Evolutionary conservation across 2,797 vertebrate genomes (phyloP), one percentile per base, ranked within the genome.

Genomic region (Vespertilio murinus): DNA sequence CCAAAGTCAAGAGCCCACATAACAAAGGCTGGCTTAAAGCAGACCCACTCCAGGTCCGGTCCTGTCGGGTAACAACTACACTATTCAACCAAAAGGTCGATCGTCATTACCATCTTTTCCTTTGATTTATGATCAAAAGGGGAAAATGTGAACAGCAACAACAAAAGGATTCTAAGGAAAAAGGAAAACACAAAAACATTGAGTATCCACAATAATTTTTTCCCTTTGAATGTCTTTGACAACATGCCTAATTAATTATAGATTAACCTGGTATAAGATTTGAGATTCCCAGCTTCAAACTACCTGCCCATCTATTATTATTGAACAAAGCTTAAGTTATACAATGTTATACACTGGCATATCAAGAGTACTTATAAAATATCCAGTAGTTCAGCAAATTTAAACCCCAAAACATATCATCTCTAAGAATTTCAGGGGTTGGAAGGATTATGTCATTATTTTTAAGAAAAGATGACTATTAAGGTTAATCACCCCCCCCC

Each of bases 391-490:
- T 87, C 23, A 94, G 22, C 12, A 20, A 90, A 87, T 78, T 49
- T 86, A 88, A 90, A 88, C 28, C 25, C 2, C 65, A 8, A 23
- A 70, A 80, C 47, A 30, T 73, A 42, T 73, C 5, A 56, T 49
- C 30, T 25, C 67, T 81, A 90, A 94, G 61, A 90, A 82, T 94
- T 87, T 95, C 71, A 83, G 23, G 16, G 33, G 38, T 10, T 93
- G 8, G 67, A 89, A 89, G 11, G 25, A 77, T 77, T 74, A 22
- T 18, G 73, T 69, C 59, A 80, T 52, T 85, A 69, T 86, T 83
- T 87, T 28, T n/a, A 91, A 67, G n/a, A 74, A 80, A 94, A 59
- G 11, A 81, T n/a, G 28, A 38, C 67, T 69, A 38, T 35, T 67
- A 64, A 77, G 45, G 45, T 79, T 73, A 92, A 64, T 59, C 23